Percentiles rank a stretch among this genome's conserved stretches.
These are phyloP conservation scores for Schizothorax lantsangensis DNA, from an alignment of 2,797 vertebrate species.

Conservation along the genomic window DNA sequence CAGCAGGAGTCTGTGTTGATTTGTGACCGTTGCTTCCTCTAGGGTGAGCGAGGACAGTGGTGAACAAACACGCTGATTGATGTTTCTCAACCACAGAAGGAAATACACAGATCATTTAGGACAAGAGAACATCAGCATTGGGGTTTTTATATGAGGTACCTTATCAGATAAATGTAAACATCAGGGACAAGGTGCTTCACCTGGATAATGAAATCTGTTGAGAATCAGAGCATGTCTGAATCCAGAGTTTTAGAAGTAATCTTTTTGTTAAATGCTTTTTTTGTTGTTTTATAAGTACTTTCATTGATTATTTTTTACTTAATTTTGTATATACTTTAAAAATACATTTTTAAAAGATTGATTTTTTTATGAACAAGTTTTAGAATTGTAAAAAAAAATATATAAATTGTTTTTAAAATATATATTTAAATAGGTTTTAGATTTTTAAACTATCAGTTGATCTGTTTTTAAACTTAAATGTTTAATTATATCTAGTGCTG, in stretches of 20 bases:
- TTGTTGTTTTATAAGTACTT: neutral
- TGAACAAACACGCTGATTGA: conserved; percentile 12
- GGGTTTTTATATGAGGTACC: neutral
- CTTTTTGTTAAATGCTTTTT: neutral
- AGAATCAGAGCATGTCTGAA: neutral
- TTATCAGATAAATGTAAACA: conserved; percentile 15
- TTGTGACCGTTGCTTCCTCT: conserved; percentile 22
- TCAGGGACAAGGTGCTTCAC: neutral
- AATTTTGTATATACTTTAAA: neutral
- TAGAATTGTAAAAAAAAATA: neutral
- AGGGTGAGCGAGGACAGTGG: conserved; percentile 13
- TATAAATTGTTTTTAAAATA: neutral
- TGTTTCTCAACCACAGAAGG: conserved; percentile 1
- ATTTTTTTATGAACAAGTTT: neutral
- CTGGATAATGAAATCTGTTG: neutral
- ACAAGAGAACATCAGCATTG: neutral
- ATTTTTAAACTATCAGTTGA: too few relatives aligned
- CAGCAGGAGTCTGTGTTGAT: conserved; percentile 31
- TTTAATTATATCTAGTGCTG: too few relatives aligned
- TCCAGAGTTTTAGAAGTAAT: neutral
- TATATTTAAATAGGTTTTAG: neutral
- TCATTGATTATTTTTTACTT: neutral
- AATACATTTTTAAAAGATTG: neutral
- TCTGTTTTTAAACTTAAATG: too few relatives aligned
- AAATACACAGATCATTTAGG: neutral